Conservation (phyloP, 2,113 vertebrate genomes). For the Hippopotamus amphibius region DNA sequence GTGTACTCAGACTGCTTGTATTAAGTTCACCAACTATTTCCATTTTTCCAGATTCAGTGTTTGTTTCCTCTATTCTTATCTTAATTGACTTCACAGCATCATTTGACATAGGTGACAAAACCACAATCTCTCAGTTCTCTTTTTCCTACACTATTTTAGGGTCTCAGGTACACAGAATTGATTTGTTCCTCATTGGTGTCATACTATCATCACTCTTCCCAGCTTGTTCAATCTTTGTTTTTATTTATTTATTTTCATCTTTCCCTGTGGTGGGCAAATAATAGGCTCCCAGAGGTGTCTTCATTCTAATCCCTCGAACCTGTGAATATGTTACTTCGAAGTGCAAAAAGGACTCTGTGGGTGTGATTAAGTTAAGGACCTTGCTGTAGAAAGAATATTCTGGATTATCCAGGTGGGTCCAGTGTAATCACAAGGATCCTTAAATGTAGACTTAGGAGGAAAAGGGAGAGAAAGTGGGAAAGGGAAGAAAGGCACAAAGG, state of each 20-base stretch:
- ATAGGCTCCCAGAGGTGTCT: neutral
- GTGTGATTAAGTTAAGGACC: neutral
- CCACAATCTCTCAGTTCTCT: accelerated
- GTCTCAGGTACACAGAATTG: neutral
- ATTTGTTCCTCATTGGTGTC: neutral
- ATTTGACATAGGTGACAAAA: neutral
- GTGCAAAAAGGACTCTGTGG: neutral
- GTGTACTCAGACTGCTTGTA: neutral
- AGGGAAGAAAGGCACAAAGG: neutral
- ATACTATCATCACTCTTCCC: neutral
- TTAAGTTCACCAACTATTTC: neutral
- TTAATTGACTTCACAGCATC: neutral
- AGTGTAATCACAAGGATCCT: neutral
- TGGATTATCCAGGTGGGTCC: neutral
- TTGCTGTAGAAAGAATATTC: neutral
- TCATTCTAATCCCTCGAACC: neutral
- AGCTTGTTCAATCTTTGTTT: neutral
- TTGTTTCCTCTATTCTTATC: neutral
- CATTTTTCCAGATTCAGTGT: neutral
- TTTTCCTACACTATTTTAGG: neutral
- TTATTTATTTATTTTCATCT: neutral
- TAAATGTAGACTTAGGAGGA: neutral
- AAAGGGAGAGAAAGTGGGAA: neutral
- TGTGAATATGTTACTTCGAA: neutral
- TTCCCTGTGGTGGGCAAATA: neutral